Conservation (phyloP, 1,140 invertebrate species). For the Gonioctena quinquepunctata region DNA sequence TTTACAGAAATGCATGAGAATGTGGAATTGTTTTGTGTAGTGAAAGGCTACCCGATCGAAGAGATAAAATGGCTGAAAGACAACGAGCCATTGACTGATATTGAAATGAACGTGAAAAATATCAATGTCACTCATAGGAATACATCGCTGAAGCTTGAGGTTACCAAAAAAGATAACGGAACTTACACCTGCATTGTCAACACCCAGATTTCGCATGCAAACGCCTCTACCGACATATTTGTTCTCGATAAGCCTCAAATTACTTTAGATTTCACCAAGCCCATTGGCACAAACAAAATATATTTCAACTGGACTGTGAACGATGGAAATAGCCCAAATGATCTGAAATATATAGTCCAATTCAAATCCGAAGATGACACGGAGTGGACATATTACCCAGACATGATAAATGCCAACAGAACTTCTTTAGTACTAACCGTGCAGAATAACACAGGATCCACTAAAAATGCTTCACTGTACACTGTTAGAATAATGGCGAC, state of each 20-base stretch:
- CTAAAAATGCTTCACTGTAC: slow-evolving; percentile 54
- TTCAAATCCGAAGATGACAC: slow-evolving; percentile 63
- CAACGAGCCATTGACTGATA: slow-evolving; percentile 56
- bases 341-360: slow-evolving; percentile 66
- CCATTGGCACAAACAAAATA: slow-evolving; percentile 73
- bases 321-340: slow-evolving; percentile 73
- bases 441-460: slow-evolving; percentile 17
- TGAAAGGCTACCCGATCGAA: slow-evolving; percentile 64
- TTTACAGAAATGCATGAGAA: slow-evolving; percentile 59
- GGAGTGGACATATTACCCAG: slow-evolving; percentile 59
- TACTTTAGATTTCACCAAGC: slow-evolving; percentile 72
- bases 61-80: slow-evolving; percentile 64
- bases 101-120: slow-evolving; percentile 55
- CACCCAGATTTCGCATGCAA: slow-evolving; percentile 48
- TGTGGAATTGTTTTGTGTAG: slow-evolving; percentile 60
- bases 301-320: slow-evolving; percentile 83
- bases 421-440: slow-evolving; percentile 60
- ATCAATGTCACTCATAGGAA: slow-evolving; percentile 64
- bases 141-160: slow-evolving; percentile 61
- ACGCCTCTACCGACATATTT: slow-evolving; percentile 60
- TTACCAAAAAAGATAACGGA: slow-evolving; percentile 69
- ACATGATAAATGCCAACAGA: slow-evolving; percentile 58
- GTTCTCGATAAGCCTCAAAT: slow-evolving; percentile 73
- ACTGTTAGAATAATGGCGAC: slow-evolving; percentile 59
- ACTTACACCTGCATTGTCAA: slow-evolving; percentile 62